phyloP scores from a whole-genome alignment of 92 coral and sea anemone species.

The Diadumene lineata region DNA sequence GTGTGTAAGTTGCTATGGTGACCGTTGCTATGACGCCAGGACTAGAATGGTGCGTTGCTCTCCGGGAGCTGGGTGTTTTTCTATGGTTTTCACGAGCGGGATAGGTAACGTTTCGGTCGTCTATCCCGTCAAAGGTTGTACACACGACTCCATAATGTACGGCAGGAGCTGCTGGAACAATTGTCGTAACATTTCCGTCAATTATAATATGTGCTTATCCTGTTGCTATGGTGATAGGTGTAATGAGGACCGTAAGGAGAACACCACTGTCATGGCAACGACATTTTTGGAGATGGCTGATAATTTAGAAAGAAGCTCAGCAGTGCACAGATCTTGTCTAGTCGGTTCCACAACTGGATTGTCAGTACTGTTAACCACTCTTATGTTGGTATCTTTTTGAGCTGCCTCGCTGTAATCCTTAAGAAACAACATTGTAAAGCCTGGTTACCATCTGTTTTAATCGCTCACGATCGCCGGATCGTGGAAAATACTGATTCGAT shows the following conservation, averaged over 20 bases:
- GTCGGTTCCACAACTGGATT: not conserved
- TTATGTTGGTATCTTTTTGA: too few relatives aligned
- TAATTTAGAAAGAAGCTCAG: not conserved
- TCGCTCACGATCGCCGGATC: too few relatives aligned
- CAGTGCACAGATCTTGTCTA: too few relatives aligned
- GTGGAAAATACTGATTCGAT: too few relatives aligned
- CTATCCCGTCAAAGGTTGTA: slow-evolving; percentile 29
- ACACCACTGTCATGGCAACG: slow-evolving; percentile 2
- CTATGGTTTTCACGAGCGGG: slow-evolving; percentile 37
- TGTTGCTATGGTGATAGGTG: slow-evolving; percentile 67
- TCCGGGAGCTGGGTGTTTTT: slow-evolving; percentile 55
- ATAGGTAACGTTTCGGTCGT: not conserved
- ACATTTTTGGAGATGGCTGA: not conserved
- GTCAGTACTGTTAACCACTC: not conserved
- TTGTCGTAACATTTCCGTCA: slow-evolving; percentile 38
- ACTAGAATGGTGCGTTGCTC: slow-evolving; percentile 28
- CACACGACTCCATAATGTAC: slow-evolving; percentile 7
- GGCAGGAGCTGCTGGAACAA: slow-evolving; percentile 40
- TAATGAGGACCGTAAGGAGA: slow-evolving; percentile 23
- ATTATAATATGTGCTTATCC: slow-evolving; percentile 45
- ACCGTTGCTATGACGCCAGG: slow-evolving; percentile 28
- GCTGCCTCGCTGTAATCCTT: too few relatives aligned
- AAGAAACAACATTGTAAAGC: too few relatives aligned
- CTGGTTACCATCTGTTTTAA: too few relatives aligned
- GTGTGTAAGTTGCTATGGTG: slow-evolving; percentile 49